Evolutionary conservation across 2,797 vertebrate species (phyloP), one percentile per base, ranked within the genome.

Genomic region (Gymnoscopelus microlampas): DNA sequence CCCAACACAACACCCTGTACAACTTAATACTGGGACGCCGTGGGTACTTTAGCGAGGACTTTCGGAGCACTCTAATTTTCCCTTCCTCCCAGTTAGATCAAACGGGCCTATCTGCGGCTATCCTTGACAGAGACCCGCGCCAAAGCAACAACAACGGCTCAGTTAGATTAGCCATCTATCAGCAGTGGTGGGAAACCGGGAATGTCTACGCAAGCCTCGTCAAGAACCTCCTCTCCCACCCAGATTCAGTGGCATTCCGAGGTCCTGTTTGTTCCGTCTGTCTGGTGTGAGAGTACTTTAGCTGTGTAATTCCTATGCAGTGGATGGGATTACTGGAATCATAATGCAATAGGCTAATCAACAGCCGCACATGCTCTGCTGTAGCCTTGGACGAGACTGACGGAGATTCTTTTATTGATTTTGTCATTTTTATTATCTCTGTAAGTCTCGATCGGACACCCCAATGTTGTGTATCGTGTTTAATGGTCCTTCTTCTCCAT

Each of bases 111-210:
- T 88, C 78, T 76, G 63, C 51, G 71, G 66, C 73, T 84, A 68
- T 76, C 86, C 87, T 74, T 79, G 84, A 88, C 82, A 66, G 61
- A 66, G 85, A 87, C 84, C 85, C 82, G 79, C 87, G 89, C 82
- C 79, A 82, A 84, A 87, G 85, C 79, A 86, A 77, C 82, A 85
- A 89, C 80, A 81, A 39, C n/a, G 73, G 78, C 81, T 87, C 76
- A 73, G 68, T 71, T 71, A 82, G 85, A 90, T 88, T 79, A 85
- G 77, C 73, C 76, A 83, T 84, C 78, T 84, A 74, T 79, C 81
- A 83, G 80, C 76, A 70, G 70, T 81, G 65, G 82, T 89, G 86
- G 89, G 89, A 91, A 87, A 63, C 69, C 78, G 63, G 24, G 69
- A 86, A 75, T 74, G 68, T 78, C 70, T 35, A 68, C 70, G 74